Evolutionary conservation across 2,797 vertebrate species (phyloP), one percentile per base, ranked within the genome.

Genomic region (Podargus strigoides): DNA sequence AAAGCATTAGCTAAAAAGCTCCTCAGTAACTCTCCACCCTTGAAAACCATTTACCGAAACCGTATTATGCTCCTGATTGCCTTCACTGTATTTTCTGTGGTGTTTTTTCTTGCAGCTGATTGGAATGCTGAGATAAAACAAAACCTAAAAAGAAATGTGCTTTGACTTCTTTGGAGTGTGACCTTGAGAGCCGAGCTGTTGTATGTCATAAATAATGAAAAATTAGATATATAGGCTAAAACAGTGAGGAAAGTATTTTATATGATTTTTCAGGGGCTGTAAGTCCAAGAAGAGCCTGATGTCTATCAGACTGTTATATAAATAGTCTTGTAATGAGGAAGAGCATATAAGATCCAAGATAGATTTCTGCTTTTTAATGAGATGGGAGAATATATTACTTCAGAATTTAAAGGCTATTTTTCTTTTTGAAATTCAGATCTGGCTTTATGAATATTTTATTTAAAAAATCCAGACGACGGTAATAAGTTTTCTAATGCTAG

Each of bases 361-460:
- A 90, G 84, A 94, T 92, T 89, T 92, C 78, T 90, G 88, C 84
- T 87, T 95, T 96, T 95, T 94, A 95, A 90, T 93, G 79, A 96
- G 85, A 90, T 70, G n/a, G 70, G 21, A 90, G 87, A 95, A 95
- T 94, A 94, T 85, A 95, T 91, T 92, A 87, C 86, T 89, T 80
- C 62, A 78, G 68, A 95, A 95, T 94, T 89, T 95, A 93, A 90
- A 95, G 81, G 68, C 64, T 95, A 93, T 94, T 95, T 95, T 96
- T 94, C 94, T 92, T 95, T 87, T 87, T 85, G 92, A 94, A 96
- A 95, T 94, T 93, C 77, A 93, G 81, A 95, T 89, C 69, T 80
- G 68, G 55, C 79, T 90, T 95, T 92, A 94, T 96, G 87, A 93
- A 96, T 96, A 91, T 94, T 96, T 95, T 94, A 94, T 80, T 95